Evolutionary conservation across 2,888 invertebrate genomes (phyloP).

Genomic region (Andrena dorsata): DNA sequence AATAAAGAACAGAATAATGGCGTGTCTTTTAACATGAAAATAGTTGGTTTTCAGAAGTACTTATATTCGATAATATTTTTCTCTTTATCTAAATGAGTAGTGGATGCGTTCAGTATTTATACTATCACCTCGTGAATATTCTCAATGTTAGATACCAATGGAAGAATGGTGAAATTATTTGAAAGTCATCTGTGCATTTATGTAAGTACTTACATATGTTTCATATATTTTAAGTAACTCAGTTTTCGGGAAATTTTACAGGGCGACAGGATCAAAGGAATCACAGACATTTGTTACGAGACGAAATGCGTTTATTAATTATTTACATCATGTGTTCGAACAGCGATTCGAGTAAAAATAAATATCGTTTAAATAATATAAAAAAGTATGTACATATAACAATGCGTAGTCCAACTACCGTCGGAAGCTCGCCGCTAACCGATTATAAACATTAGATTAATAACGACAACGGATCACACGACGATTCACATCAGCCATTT

Average conservation of each 20-base stretch:
- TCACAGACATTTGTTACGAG: constrained; percentile 12
- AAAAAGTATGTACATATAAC: constrained; percentile 78
- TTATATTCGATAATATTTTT: too few species aligned
- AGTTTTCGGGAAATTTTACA: neutral
- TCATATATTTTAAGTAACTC: neutral
- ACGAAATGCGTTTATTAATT: constrained; percentile 71
- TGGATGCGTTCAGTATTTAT: too few species aligned
- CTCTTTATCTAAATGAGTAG: too few species aligned
- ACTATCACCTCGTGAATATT: too few species aligned
- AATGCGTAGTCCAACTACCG: constrained; percentile 65
- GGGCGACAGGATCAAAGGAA: neutral
- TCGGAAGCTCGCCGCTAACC: constrained; percentile 59
- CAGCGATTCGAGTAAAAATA: constrained; percentile 75
- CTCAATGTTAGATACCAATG: too few species aligned
- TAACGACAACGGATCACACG: constrained; percentile 72
- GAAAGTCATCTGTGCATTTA: too few species aligned
- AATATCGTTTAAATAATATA: constrained; percentile 77
- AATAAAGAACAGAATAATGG: too few species aligned
- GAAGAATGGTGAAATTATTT: too few species aligned
- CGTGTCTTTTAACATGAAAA: neutral
- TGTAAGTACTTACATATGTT: too few species aligned
- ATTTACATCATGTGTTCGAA: constrained; percentile 73
- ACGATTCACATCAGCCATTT: constrained; percentile 53
- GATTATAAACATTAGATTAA: constrained; percentile 70
- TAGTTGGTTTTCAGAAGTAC: neutral